Percentiles rank a stretch among this genome's conserved stretches.
These are phyloP conservation scores for Lutjanus erythropterus DNA, from an alignment of 2,113 vertebrate species.

Conservation along the genomic window DNA sequence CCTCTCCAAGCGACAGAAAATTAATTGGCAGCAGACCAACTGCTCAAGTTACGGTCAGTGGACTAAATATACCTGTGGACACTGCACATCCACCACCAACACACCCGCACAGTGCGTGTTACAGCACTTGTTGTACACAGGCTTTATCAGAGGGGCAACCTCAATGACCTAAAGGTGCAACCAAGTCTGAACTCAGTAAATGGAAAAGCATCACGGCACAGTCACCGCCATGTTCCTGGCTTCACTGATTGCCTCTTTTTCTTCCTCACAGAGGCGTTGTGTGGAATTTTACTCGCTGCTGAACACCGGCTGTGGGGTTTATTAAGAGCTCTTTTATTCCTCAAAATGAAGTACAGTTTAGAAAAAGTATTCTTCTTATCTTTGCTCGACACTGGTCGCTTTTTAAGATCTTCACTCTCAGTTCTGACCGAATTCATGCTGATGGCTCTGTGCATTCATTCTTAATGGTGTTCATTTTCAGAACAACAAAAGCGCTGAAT, in stretches of 20 bases:
- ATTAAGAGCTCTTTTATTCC: conserved; percentile 47
- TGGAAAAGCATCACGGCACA: conserved; percentile 10
- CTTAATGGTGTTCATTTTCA: conserved; percentile 60
- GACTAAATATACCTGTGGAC: background rate
- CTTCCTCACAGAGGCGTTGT: background rate
- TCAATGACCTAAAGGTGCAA: background rate
- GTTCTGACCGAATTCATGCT: conserved; percentile 44
- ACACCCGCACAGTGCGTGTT: background rate
- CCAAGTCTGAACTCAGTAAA: conserved; percentile 8
- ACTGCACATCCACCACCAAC: background rate
- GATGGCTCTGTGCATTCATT: conserved; percentile 54
- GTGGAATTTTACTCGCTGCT: conserved; percentile 21
- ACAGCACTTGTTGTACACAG: conserved; percentile 1
- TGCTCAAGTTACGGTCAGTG: conserved; percentile 19
- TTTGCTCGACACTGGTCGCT: conserved; percentile 13
- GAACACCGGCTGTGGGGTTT: conserved; percentile 11
- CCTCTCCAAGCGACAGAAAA: conserved; percentile 1
- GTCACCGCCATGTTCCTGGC: background rate
- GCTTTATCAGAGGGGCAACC: background rate
- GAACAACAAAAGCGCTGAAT: conserved; percentile 65
- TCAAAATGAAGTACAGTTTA: conserved; percentile 39
- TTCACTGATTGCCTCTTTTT: background rate
- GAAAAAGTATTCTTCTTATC: conserved; percentile 39
- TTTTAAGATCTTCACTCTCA: conserved; percentile 50
- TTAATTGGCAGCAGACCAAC: conserved; percentile 32